Conservation (phyloP, 2,888 invertebrate genomes). For the Conus canariensis region DNA sequence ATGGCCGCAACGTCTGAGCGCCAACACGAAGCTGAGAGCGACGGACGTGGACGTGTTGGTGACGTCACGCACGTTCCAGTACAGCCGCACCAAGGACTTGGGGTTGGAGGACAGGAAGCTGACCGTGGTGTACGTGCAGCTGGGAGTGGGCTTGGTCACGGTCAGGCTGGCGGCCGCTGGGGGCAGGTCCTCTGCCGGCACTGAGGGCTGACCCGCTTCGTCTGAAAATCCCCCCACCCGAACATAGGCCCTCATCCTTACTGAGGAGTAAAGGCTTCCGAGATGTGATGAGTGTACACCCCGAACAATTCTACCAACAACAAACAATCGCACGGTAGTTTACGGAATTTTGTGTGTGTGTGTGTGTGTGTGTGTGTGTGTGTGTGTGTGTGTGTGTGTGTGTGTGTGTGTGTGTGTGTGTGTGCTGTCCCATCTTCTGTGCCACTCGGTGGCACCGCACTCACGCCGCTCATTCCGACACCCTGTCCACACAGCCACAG, state of each 20-base stretch:
- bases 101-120: not conserved
- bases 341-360: not conserved
- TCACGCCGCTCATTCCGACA: no score
- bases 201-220: not conserved
- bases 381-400: not conserved
- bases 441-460: no score
- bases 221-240: not conserved
- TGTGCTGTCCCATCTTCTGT: not conserved
- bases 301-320: no score
- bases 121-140: slow-evolving; percentile 39
- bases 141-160: slow-evolving; percentile 19
- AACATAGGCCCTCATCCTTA: not conserved
- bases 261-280: no score
- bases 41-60: slow-evolving; percentile 34
- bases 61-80: slow-evolving; percentile 42
- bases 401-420: not conserved
- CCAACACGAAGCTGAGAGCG: slow-evolving; percentile 39
- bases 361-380: slow-evolving; percentile 14
- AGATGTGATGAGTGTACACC: not conserved
- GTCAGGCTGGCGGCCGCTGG: slow-evolving; percentile 12
- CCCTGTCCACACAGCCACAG: no score
- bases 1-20: not conserved
- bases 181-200: not conserved
- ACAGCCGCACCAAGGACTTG: slow-evolving; percentile 33
- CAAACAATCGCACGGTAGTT: not conserved